Evolutionary conservation across 2,113 vertebrate genomes (phyloP).

Genomic region (Bubo blakistoni): DNA sequence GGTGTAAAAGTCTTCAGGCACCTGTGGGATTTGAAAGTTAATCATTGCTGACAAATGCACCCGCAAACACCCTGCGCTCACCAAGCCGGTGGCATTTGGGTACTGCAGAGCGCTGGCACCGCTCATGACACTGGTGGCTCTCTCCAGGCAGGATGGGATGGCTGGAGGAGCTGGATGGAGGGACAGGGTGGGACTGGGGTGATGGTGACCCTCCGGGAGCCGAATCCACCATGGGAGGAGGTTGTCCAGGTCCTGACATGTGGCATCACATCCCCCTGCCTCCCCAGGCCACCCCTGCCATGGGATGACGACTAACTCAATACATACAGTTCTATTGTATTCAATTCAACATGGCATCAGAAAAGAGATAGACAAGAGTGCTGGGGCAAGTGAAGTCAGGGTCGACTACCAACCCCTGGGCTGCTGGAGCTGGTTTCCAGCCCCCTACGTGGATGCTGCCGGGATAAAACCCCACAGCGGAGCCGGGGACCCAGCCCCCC

Average conservation of each 20-base stretch:
- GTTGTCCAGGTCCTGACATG: accelerated
- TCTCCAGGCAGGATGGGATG: background rate
- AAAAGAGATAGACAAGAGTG: too few relatives aligned
- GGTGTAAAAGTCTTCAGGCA: background rate
- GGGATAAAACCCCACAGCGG: background rate
- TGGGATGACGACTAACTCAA: background rate
- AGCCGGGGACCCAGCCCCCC: background rate
- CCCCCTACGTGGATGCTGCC: background rate
- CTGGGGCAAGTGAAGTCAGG: background rate
- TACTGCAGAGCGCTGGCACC: background rate
- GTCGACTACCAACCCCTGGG: background rate
- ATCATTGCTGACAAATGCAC: background rate
- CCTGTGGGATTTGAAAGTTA: background rate
- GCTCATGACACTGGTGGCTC: background rate
- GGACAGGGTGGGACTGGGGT: background rate
- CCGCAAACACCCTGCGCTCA: accelerated
- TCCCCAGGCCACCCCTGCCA: accelerated
- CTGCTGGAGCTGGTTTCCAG: background rate
- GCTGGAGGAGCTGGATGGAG: background rate
- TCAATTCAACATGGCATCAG: background rate
- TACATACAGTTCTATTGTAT: background rate
- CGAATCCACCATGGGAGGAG: background rate
- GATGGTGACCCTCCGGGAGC: background rate
- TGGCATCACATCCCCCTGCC: background rate
- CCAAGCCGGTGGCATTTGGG: background rate